Evolutionary conservation across 2,888 invertebrate species (phyloP), one percentile per base, ranked within the genome.

Genomic region (Watsonalla binaria): DNA sequence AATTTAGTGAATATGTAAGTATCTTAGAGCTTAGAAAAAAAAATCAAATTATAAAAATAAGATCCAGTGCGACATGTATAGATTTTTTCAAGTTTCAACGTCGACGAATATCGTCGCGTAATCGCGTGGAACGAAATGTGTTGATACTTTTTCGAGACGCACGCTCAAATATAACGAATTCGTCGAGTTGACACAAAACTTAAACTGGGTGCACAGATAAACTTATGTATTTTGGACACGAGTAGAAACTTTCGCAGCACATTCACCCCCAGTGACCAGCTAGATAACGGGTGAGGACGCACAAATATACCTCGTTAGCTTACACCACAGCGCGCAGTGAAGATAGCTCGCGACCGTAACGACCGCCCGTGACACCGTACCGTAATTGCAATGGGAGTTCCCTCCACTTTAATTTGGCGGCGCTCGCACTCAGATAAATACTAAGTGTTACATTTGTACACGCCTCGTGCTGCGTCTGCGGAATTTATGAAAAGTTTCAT

Each of bases 211-310:
- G 24, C 24, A 24, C 24, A 24, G 1, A 24, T 24, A 24, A 24
- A 24, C 24, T 24, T 24, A 24, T 24, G 24, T 24, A 24, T 24
- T 24, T 24, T 24, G 24, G 24, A 24, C 24, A 24, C 24, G 24
- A 24, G 24, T 24, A 24, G 2, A 24, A 24, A 24, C 24, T 24
- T 2, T 24, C 11, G 11, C 42, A 11, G 8, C 9, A 42, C 42
- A 42, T 42, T 8, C 11, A 42, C 42, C 8, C 8, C 58, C 53
- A 56, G 61, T 60, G 57, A 47, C 52, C 56, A 46, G 55, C 53
- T 47, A 57, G 63, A 70, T 68, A 67, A 55, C 55, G 53, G 62
- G 56, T 57, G 56, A 65, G 59, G 66, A 56, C 56, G 52, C 53
- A 52, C 61, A 49, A 56, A 58, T 60, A 54, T 54, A 46, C 53